Evolutionary conservation across 2,113 vertebrate species (phyloP).

Genomic region (Pollimyrus isidori): DNA sequence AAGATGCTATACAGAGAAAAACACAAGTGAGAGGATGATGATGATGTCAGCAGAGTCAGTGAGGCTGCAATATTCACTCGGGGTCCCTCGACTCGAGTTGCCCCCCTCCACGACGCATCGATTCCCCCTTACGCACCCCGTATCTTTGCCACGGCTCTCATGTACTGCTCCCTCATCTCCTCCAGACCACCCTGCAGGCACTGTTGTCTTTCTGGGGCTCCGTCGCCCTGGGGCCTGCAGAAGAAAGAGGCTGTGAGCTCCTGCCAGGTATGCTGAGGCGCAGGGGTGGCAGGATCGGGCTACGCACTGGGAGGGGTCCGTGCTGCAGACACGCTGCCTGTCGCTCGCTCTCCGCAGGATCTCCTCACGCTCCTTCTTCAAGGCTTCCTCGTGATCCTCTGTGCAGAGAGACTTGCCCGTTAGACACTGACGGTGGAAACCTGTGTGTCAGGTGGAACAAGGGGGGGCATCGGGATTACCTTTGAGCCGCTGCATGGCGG

Average conservation of each 20-base stretch:
- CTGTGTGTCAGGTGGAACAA: too few species aligned
- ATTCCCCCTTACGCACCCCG: slow-evolving; percentile 49
- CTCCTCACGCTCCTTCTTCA: slow-evolving; percentile 41
- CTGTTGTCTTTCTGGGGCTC: slow-evolving; percentile 44
- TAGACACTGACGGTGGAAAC: neutral
- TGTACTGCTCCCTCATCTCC: slow-evolving; percentile 85
- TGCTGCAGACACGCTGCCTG: slow-evolving; percentile 27
- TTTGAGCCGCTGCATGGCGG: slow-evolving; percentile 57
- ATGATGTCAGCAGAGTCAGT: too few species aligned
- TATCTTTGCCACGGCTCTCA: slow-evolving; percentile 82
- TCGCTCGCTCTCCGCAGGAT: slow-evolving; percentile 45
- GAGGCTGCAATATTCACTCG: neutral
- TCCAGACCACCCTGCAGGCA: slow-evolving; percentile 67
- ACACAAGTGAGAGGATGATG: neutral
- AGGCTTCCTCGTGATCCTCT: slow-evolving; percentile 54
- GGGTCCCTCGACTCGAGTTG: neutral
- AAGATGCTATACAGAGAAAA: neutral
- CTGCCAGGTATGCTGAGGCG: neutral
- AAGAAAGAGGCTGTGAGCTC: neutral
- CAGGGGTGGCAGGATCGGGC: neutral
- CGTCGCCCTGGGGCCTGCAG: slow-evolving; percentile 40
- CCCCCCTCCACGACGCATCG: neutral
- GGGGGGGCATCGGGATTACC: slow-evolving; percentile 39
- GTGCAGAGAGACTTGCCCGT: neutral
- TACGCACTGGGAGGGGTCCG: slow-evolving; percentile 44